phyloP scores from a whole-genome alignment of 2,888 invertebrate genomes.

The Glyphotaelius pellucidus region DNA sequence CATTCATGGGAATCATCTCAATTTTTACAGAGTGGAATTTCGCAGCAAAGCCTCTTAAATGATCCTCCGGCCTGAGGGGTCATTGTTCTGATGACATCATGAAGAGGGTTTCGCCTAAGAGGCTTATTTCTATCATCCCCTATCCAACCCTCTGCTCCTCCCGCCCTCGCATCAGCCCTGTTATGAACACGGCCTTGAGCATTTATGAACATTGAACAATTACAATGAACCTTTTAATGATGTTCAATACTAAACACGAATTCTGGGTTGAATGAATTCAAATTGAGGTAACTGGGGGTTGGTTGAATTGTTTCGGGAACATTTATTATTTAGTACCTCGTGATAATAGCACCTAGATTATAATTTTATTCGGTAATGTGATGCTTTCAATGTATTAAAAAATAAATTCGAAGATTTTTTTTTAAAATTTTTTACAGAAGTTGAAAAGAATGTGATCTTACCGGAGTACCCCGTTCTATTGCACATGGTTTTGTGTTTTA shows the following conservation, averaged over 20 bases:
- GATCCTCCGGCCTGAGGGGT: not conserved
- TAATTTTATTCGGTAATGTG: no score
- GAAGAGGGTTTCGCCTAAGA: constrained; percentile 24
- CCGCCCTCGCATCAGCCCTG: not conserved
- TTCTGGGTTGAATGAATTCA: not conserved
- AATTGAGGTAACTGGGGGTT: not conserved
- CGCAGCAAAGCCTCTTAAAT: not conserved
- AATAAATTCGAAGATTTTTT: no score
- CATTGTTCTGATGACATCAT: constrained; percentile 19
- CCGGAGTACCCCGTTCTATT: no score
- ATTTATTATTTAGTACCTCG: not conserved
- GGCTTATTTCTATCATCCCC: constrained; percentile 18
- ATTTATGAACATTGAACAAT: not conserved
- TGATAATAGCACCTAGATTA: not conserved
- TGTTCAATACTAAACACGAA: not conserved
- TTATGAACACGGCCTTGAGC: constrained; percentile 2
- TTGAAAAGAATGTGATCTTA: no score
- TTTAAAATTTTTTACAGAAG: no score
- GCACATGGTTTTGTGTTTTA: no score
- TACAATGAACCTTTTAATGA: not conserved
- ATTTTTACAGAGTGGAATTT: not conserved
- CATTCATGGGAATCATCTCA: not conserved
- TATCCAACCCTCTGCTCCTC: not conserved
- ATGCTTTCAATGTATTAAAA: no score
- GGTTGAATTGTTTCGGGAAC: not conserved